phyloP scores from a whole-genome alignment of 2,888 invertebrate species.

The Brenthis ino region DNA sequence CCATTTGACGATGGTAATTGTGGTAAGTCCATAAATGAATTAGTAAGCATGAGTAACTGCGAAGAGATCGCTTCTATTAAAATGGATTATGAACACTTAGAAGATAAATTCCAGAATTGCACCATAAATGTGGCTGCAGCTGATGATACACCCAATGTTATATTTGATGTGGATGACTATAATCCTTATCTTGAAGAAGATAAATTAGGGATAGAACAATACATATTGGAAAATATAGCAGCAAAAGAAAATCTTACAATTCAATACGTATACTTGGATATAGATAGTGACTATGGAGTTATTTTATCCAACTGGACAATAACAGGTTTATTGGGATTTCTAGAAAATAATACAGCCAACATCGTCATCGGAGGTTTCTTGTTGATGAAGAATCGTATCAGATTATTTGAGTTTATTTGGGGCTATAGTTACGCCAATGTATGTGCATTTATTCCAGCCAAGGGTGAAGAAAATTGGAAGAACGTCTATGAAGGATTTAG shows the following conservation, averaged over 20 bases:
- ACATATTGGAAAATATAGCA: conserved; percentile 53
- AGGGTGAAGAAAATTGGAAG: conserved; percentile 51
- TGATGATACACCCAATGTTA: conserved; percentile 51
- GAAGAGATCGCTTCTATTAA: conserved; percentile 36
- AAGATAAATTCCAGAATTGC: conserved; percentile 49
- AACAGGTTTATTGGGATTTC: conserved; percentile 51
- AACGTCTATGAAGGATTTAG: conserved; percentile 57
- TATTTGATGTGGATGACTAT: conserved; percentile 47
- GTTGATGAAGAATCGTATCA: conserved; percentile 54
- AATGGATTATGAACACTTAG: conserved; percentile 41
- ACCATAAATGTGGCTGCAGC: conserved; percentile 50
- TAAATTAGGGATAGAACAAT: conserved; percentile 55
- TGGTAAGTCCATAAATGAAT: conserved; percentile 46
- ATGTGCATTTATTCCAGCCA: conserved; percentile 51
- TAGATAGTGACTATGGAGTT: conserved; percentile 45
- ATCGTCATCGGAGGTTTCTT: conserved; percentile 55
- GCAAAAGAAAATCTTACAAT: conserved; percentile 47
- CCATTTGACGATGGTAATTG: conserved; percentile 54
- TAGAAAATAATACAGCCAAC: conserved; percentile 51
- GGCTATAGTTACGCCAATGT: conserved; percentile 53
- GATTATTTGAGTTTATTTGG: conserved; percentile 58
- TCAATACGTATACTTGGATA: conserved; percentile 44
- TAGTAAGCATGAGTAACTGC: conserved; percentile 49
- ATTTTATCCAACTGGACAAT: conserved; percentile 55
- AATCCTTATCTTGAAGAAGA: conserved; percentile 41